These are phyloP conservation scores for Brachyhypopomus gauderio DNA, from an alignment of 2,113 vertebrate species.

Conservation along the genomic window DNA sequence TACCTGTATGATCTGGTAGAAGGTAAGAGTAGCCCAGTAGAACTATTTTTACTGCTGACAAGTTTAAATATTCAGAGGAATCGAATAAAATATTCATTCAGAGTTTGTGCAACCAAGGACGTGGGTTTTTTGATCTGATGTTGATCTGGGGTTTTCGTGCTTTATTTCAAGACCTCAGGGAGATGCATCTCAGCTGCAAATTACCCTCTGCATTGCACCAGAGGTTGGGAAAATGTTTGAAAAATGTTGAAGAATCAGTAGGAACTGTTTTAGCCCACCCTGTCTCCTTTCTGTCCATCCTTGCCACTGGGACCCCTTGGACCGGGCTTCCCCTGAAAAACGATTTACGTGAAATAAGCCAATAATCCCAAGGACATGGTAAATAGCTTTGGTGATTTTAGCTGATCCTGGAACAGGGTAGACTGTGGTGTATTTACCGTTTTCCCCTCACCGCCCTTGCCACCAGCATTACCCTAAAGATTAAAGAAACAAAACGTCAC, in stretches of 20 bases:
- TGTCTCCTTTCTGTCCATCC: constrained; percentile 79
- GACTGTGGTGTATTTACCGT: constrained; percentile 72
- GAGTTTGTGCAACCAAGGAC: constrained; percentile 24
- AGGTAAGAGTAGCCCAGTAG: neutral
- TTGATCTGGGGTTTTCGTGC: neutral
- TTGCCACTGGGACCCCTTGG: constrained; percentile 74
- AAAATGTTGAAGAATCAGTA: neutral
- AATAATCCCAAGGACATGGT: neutral
- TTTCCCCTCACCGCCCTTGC: constrained; percentile 76
- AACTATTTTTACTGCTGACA: neutral
- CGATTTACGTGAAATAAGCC: neutral
- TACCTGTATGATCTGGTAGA: neutral
- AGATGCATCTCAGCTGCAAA: constrained; percentile 10
- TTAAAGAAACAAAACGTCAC: constrained; percentile 35
- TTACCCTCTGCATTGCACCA: constrained; percentile 26
- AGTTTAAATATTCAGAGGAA: neutral
- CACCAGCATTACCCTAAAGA: constrained; percentile 79
- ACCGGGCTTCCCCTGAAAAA: constrained; percentile 72
- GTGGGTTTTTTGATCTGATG: constrained; percentile 24
- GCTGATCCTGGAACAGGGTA: neutral
- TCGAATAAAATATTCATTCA: constrained; percentile 7
- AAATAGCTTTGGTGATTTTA: constrained; percentile 28
- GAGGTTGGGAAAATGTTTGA: neutral
- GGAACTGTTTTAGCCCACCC: constrained; percentile 66
- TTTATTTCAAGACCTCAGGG: constrained; percentile 8